phyloP scores from a whole-genome alignment of 2,113 vertebrate genomes.

The Smithornis capensis region DNA sequence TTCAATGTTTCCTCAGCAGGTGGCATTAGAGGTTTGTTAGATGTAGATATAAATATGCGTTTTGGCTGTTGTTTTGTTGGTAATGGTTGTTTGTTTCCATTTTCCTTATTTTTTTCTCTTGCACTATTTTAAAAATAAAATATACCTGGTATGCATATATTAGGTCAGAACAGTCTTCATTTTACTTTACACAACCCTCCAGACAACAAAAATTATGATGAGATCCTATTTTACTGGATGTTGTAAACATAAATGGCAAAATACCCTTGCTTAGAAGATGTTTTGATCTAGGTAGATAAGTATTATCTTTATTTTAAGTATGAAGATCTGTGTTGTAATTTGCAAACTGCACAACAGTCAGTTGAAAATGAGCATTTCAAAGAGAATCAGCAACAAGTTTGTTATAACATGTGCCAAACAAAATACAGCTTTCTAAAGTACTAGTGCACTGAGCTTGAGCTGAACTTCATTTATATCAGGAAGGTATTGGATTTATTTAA shows the following conservation, averaged over 20 bases:
- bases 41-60: rapidly evolving
- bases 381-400: not conserved
- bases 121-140: not conserved
- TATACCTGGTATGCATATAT: not conserved
- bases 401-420: not conserved
- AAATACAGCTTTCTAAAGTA: not conserved
- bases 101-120: not conserved
- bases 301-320: not conserved
- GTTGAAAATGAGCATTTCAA: not conserved
- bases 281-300: not conserved
- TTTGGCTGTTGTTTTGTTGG: not conserved
- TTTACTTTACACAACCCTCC: not conserved
- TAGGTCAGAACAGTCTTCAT: not conserved
- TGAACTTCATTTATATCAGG: not conserved
- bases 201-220: not conserved
- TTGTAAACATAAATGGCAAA: not conserved
- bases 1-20: not conserved
- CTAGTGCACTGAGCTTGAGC: not conserved
- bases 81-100: rapidly evolving
- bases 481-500: not conserved
- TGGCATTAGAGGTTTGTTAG: not conserved
- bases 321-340: not conserved
- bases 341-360: not conserved
- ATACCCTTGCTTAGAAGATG: not conserved
- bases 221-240: not conserved